These are phyloP conservation scores for Atopsyche davidsoni DNA, from an alignment of 1,140 invertebrate species.

Conservation along the genomic window DNA sequence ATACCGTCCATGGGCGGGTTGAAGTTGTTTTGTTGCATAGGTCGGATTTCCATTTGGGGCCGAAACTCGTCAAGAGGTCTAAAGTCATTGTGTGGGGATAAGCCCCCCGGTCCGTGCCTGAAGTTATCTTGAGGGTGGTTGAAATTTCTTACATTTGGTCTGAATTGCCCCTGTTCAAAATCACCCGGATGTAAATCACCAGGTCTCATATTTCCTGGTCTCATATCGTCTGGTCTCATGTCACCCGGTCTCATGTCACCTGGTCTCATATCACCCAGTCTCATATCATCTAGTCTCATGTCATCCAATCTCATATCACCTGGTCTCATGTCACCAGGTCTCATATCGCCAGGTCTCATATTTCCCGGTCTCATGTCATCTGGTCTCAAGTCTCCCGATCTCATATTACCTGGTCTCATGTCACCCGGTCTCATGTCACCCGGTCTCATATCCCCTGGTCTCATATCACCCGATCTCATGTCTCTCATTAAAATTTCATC, in stretches of 20 bases:
- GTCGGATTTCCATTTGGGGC: not conserved
- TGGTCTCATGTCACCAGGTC: not conserved
- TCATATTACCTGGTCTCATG: not conserved
- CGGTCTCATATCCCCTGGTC: not conserved
- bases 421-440: not conserved
- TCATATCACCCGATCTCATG: not conserved
- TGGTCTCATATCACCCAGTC: not conserved
- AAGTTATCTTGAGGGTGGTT: not conserved
- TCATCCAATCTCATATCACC: not conserved
- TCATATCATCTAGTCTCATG: conserved; percentile 2
- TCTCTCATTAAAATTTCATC: not conserved
- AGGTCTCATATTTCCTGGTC: not conserved
- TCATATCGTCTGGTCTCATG: not conserved
- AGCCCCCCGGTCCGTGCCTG: not conserved
- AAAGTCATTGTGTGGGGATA: too few relatives aligned
- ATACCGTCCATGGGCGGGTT: not conserved
- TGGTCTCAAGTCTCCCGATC: not conserved
- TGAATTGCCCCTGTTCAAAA: conserved; percentile 2
- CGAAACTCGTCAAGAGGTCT: not conserved
- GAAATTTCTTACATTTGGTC: not conserved
- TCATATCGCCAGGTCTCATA: not conserved
- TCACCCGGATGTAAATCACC: not conserved
- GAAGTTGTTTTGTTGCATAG: not conserved
- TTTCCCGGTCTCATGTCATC: not conserved
- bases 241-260: not conserved